Evolutionary conservation across 2,797 vertebrate genomes (phyloP).

Genomic region (Cirrhinus mrigala): DNA sequence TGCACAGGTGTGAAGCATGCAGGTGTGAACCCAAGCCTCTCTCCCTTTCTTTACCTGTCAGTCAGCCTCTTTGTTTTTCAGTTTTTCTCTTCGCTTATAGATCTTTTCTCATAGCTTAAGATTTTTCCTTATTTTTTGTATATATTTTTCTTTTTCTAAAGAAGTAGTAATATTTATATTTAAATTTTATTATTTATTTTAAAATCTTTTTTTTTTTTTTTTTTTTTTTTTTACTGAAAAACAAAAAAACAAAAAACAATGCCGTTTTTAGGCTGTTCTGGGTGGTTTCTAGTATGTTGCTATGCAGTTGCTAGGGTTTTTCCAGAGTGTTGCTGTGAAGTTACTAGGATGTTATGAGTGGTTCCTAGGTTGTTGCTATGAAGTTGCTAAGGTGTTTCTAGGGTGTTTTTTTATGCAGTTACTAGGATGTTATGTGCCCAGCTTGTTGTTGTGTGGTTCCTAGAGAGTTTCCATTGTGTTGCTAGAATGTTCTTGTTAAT

Average conservation of each 20-base stretch:
- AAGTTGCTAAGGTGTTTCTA: background rate
- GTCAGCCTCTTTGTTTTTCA: constrained; percentile 19
- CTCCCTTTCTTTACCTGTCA: background rate
- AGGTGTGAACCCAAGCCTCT: constrained; percentile 26
- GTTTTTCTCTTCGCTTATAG: background rate
- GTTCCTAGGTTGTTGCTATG: too few species aligned
- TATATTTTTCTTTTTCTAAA: background rate
- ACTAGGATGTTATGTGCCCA: too few species aligned
- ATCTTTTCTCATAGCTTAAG: background rate
- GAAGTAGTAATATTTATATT: background rate
- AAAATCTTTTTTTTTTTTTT: background rate
- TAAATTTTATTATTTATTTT: background rate
- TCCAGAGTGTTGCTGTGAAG: too few species aligned
- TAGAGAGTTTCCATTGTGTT: too few species aligned
- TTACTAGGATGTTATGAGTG: too few species aligned
- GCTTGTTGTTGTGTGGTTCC: too few species aligned
- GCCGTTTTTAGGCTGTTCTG: background rate
- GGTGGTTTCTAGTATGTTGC: background rate
- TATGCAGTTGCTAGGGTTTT: background rate
- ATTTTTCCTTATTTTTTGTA: background rate
- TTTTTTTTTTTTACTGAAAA: background rate
- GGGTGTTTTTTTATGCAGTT: background rate
- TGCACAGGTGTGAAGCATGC: constrained; percentile 42
- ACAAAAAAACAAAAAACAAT: too few species aligned
- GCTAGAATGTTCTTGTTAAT: too few species aligned